Base-by-base conservation (phyloP, 2,797 vertebrate genomes). In the Schizopygopsis malacanthus region DNA sequence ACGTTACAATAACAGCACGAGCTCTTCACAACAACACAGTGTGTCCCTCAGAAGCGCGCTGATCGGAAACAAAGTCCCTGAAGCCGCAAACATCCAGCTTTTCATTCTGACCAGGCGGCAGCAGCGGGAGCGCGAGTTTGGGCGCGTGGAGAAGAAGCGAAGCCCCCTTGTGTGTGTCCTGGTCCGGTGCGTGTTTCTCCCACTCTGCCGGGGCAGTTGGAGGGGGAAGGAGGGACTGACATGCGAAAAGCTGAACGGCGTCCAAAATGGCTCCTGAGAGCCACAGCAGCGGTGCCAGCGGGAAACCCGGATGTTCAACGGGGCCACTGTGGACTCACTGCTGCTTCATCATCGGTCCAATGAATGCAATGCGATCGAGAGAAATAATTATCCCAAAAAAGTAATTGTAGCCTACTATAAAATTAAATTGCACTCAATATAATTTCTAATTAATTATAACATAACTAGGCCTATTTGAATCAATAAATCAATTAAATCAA, bases 261-360 rank as follows among this genome's bases (percentile, higher is more conserved):
- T 97, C 96, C 97, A 98, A 98, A 96, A 98, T 97, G 97, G 97
- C 97, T 97, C 93, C 97, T 94, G 95, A 96, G 95, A 93, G 93
- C 94, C 92, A 93, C 91, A 86, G 84, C 93, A 94, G 93, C 93
- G 86, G 88, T 95, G 95, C 94, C 95, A 94, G 94, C 92, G 93
- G 94, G 96, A 95, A 95, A 95, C 97, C 97, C 97, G 97, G 97
- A 98, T 98, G 97, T 98, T 94, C 90, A 95, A 93, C 77, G 25
- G 47, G 52, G 41, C 67, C 52, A 45, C 39, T 56, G 61, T 56
- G 65, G 12, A 59, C n/a, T 61, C 65, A 84, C 69, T 39, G 18
- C 50, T 39, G 75, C 75, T 77, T 65, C n/a, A 41, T 39, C 33
- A 28, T 2, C 41, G 47, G 56, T 39, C 12, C 15, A 12, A 28